These are phyloP conservation scores for Argopecten irradians DNA, from an alignment of 1,140 invertebrate genomes.

Conservation along the genomic window DNA sequence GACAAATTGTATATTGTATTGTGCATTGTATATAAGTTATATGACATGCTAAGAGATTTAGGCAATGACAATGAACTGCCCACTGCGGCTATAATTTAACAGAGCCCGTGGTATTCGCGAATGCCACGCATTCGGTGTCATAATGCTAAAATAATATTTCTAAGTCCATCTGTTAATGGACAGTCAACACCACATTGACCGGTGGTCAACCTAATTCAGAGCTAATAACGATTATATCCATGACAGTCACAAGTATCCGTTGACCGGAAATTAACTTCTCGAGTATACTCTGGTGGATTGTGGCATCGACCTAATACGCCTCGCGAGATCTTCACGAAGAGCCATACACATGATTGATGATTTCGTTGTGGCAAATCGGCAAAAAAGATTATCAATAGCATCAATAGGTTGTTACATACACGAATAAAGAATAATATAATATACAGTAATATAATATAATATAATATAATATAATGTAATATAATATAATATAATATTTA, in stretches of 20 bases:
- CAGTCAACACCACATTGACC: neutral
- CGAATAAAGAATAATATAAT: no score
- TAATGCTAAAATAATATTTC: neutral
- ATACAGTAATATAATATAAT: no score
- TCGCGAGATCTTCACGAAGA: neutral
- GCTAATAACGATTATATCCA: neutral
- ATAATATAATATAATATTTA: no score
- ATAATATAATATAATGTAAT: no score
- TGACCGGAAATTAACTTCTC: neutral
- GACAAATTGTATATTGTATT: no score
- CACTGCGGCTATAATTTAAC: no score
- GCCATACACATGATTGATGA: neutral
- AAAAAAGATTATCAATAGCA: no score
- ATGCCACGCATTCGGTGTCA: neutral
- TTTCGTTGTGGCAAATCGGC: neutral
- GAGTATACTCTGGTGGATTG: neutral
- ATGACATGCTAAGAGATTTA: no score
- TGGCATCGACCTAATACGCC: neutral
- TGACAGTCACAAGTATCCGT: neutral
- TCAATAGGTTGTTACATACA: no score
- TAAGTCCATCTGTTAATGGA: constrained; percentile 1
- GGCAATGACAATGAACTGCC: no score
- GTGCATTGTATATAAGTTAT: no score
- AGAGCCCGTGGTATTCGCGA: neutral
- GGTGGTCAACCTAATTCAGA: neutral